phyloP scores from a whole-genome alignment of 2,113 vertebrate genomes.

The Castor canadensis region DNA sequence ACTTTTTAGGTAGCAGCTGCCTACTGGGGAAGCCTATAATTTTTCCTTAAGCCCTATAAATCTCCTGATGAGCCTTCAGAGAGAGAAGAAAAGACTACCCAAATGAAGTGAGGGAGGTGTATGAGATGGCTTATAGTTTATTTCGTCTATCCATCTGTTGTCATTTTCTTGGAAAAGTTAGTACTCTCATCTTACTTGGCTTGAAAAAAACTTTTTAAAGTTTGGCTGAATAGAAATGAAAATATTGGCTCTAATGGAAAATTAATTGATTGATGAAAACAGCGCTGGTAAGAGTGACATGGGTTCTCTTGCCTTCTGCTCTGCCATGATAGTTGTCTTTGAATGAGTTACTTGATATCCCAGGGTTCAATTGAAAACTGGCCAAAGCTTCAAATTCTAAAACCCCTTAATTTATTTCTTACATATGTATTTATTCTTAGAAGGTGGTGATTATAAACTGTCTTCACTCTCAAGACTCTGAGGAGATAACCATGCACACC shows the following conservation, averaged over 20 bases:
- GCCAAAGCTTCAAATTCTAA: constrained; percentile 31
- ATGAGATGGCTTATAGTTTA: not conserved
- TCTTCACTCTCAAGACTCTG: constrained; percentile 24
- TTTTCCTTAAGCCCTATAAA: not conserved
- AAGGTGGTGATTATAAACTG: not conserved
- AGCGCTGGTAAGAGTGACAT: not conserved
- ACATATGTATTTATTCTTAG: not conserved
- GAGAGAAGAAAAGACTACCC: not conserved
- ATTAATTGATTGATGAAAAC: constrained; percentile 33
- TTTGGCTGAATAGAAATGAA: constrained; percentile 11
- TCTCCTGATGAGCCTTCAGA: not conserved
- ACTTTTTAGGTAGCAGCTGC: constrained; percentile 15
- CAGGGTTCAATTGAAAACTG: not conserved
- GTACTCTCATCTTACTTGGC: not conserved
- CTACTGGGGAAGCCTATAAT: not conserved
- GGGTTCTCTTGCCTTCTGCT: not conserved
- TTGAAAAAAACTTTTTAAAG: not conserved
- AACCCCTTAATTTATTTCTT: not conserved
- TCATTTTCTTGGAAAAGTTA: not conserved
- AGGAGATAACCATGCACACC: not conserved
- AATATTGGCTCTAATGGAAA: not conserved
- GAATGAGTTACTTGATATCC: constrained; percentile 1
- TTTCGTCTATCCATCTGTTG: not conserved
- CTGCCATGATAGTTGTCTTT: not conserved
- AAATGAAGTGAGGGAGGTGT: not conserved